Evolutionary conservation across 2,797 vertebrate genomes (phyloP), one percentile per base, ranked within the genome.

Genomic region (Lacerta bilineata): DNA sequence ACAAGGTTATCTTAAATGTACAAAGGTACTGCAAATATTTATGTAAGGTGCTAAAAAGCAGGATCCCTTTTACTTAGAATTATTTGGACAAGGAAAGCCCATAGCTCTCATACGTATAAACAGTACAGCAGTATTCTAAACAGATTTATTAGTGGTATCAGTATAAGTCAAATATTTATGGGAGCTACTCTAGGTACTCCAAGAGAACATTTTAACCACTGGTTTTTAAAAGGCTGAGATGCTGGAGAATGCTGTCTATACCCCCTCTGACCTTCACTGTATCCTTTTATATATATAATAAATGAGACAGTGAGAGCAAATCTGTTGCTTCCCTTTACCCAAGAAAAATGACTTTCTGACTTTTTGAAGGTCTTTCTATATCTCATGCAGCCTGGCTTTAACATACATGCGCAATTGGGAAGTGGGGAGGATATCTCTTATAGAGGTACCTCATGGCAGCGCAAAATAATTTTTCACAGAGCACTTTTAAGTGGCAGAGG

Each of bases 121-220:
- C 96, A 97, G 86, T 95, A 90, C 8, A 93, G 93, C 91, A 86
- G 82, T 94, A 93, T 96, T 97, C 95, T 97, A 98, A 97, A 97
- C 95, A 97, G 95, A 97, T 97, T 95, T 97, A 97, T 96, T 95
- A 95, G 93, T 84, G 87, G 93, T 96, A 97, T 97, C 96, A 97
- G 94, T 93, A 94, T 89, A 95, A 96, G 91, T 95, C 90, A 97
- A 97, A 97, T 97, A 97, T 97, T 97, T 98, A 97, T 96, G 85
- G 93, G 93, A 96, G 92, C 91, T 94, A 82, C 75, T 64, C 94
- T 95, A 96, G 96, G 96, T 96, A 95, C 41, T 93, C 91, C 89
- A 93, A 87, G 95, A 95, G 95, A 94, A 89, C 85, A 90, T 91
- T 95, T 95, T 94, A 95, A 96, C 95, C 87, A 11, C 95, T 93